Evolutionary conservation across 23 tunicate species (phyloP).

Genomic region (Trididemnum miniatum): DNA sequence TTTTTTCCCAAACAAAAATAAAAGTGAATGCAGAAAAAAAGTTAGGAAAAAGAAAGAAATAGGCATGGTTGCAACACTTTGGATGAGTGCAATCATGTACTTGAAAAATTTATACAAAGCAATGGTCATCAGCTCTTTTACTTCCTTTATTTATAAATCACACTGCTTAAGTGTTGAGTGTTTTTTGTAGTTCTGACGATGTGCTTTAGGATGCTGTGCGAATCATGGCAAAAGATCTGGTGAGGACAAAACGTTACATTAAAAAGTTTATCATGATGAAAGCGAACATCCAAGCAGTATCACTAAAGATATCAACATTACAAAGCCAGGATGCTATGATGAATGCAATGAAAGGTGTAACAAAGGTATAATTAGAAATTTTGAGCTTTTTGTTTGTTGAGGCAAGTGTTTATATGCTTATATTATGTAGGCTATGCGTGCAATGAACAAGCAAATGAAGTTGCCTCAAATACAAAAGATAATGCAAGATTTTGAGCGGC

Average conservation of each 20-base stretch:
- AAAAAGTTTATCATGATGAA: conserved; percentile 98
- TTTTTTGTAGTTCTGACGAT: no score
- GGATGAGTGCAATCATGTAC: no score
- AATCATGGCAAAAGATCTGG: conserved; percentile 99
- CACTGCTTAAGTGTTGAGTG: no score
- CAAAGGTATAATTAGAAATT: conserved; percentile 50
- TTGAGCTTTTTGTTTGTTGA: neutral
- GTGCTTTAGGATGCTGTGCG: conserved; percentile 94
- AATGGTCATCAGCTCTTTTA: no score
- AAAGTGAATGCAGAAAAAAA: no score
- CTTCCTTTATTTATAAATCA: no score
- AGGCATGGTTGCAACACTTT: no score
- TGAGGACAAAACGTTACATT: conserved; percentile 78
- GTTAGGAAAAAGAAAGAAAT: no score
- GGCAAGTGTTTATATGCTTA: neutral
- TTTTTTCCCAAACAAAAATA: no score
- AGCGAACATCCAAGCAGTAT: conserved; percentile 96
- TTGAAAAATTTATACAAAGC: no score
- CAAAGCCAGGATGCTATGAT: conserved; percentile 98
- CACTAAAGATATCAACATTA: conserved; percentile 76
- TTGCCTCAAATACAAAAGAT: conserved; percentile 99
- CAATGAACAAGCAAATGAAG: conserved; percentile 98
- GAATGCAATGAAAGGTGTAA: conserved; percentile 99
- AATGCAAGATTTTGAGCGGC: conserved; percentile 97
- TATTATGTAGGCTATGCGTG: conserved; percentile 83